A percentile compares a stretch with the other conserved stretches of the same genome.
Conservation (phyloP, 2,113 vertebrate genomes). For the Reinhardtius hippoglossoides region DNA sequence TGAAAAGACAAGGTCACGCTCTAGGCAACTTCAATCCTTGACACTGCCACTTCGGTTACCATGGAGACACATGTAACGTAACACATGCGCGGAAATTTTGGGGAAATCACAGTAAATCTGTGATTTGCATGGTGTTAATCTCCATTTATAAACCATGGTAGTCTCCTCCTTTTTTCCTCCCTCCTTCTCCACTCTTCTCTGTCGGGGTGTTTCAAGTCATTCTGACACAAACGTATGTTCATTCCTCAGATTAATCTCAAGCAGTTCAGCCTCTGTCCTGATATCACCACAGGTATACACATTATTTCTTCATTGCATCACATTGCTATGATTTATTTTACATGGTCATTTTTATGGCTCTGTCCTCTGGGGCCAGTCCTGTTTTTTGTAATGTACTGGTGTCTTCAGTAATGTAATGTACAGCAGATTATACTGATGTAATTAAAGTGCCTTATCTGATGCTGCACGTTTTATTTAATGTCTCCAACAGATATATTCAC, state of each 20-base stretch:
- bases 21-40: conserved; percentile 38
- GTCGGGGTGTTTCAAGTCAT: background rate
- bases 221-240: too few species aligned
- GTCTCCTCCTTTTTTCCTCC: conserved; percentile 4
- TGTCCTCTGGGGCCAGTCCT: background rate
- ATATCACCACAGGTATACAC: background rate
- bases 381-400: background rate
- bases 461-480: conserved; percentile 25
- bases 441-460: conserved; percentile 38
- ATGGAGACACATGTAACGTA: conserved; percentile 62
- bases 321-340: conserved; percentile 6
- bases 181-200: background rate
- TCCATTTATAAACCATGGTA: conserved; percentile 2
- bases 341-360: background rate
- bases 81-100: conserved; percentile 36
- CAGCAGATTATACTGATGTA: conserved; percentile 33
- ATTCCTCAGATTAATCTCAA: too few species aligned
- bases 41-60: conserved; percentile 56
- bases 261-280: background rate
- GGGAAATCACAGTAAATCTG: conserved; percentile 26
- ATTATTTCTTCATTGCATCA: background rate
- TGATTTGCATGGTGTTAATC: conserved; percentile 31
- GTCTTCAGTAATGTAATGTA: conserved; percentile 18
- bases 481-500: conserved; percentile 12
- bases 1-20: conserved; percentile 66